Evolutionary conservation across 1,140 invertebrate species (phyloP), one percentile per base, ranked within the genome.

Genomic region (Pseudomyrmex concolor): DNA sequence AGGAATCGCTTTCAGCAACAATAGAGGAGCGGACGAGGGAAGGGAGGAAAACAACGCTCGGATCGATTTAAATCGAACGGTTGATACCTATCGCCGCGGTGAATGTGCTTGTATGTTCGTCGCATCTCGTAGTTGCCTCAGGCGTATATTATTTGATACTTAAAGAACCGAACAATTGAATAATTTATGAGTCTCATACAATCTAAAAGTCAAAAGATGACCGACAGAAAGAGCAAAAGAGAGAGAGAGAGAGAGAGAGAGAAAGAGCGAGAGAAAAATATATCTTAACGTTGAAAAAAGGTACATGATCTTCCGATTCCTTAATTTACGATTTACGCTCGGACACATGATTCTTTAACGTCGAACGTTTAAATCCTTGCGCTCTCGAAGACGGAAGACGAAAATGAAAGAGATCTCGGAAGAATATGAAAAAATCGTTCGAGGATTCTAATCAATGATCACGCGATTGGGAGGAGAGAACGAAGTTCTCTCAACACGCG

Each of bases 1-100:
- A 86, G 72, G 19, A 60, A 77, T 84, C 60, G 63, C 64, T 82
- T 82, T 86, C 84, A 82, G 55, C 66, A 55, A 54, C 62, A 19
- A 57, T 15, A 84, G 74, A 43, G 10, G 10, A 43, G 55, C 5
- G 25, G 19, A 22, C 4, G 19, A 22, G 25, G 70, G 10, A 43
- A 45, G 66, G n/a, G 67, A 43, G 72, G 45, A 22, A 57, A 67
- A 59, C 45, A 51, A 48, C 13, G 22, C 45, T n/a, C 22, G 22
- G 45, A 57, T 85, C 50, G 66, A 80, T 85, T 54, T 19, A 17
- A 34, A 86, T 67, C 57, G 63, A 51, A 59, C 25, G 63, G 34
- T 54, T 54, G 76, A 78, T 78, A 71, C 8, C 4, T 48, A 45
- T 50, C 64, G 66, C 34, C 34, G 9, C 15, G 10, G 45, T 9